phyloP scores from a whole-genome alignment of 2,797 vertebrate species.

The Tokudaia tokunoshimensis region DNA sequence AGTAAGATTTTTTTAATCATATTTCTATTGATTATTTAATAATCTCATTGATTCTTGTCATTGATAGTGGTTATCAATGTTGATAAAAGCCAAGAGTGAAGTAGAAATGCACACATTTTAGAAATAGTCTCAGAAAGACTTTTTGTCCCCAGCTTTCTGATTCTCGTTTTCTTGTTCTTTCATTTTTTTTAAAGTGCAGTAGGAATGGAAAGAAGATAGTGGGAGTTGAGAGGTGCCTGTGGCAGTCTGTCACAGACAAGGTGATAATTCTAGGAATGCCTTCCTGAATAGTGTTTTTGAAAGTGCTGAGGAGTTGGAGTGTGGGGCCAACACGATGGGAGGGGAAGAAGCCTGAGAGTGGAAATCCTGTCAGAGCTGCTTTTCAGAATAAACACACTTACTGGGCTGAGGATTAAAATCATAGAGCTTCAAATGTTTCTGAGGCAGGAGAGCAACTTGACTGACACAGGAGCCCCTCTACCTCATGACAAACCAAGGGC shows the following conservation, averaged over 20 bases:
- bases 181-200: not conserved
- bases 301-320: not conserved
- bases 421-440: not conserved
- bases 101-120: slow-evolving; percentile 52
- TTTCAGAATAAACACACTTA: not conserved
- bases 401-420: not conserved
- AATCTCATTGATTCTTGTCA: not conserved
- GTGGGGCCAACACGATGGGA: not conserved
- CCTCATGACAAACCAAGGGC: not conserved
- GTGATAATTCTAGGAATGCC: not conserved
- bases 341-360: not conserved
- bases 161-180: slow-evolving; percentile 16
- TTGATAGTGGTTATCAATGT: not conserved
- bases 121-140: not conserved
- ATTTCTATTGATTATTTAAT: not conserved
- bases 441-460: slow-evolving; percentile 15
- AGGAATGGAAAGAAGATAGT: not conserved
- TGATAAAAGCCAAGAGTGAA: not conserved
- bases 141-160: not conserved
- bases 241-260: not conserved
- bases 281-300: not conserved
- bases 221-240: not conserved
- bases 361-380: not conserved
- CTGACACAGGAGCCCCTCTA: not conserved
- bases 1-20: not conserved